Percentiles rank a stretch among this genome's conserved stretches.
phyloP scores from a whole-genome alignment of 92 coral and sea anemone species.

The Diadumene lineata region DNA sequence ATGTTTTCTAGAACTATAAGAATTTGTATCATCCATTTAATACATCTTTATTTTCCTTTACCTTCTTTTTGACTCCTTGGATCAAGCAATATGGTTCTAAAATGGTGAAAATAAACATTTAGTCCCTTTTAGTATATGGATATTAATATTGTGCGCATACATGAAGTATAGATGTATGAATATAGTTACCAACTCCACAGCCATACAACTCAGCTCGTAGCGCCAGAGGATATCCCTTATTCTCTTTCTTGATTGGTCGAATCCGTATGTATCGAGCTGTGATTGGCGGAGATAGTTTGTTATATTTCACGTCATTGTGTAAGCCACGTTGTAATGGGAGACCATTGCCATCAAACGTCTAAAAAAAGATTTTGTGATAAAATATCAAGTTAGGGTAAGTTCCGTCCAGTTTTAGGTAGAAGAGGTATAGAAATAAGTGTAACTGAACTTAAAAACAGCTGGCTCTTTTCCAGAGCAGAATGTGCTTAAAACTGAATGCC shows the following conservation, averaged over 20 bases:
- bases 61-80: conserved; percentile 59
- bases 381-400: too few relatives aligned
- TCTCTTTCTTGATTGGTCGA: conserved; percentile 37
- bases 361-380: not conserved
- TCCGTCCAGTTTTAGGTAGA: too few relatives aligned
- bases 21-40: not conserved
- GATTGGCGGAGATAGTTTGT: conserved; percentile 47
- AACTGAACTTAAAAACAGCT: too few relatives aligned
- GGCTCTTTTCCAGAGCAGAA: too few relatives aligned
- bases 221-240: conserved; percentile 27
- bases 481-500: too few relatives aligned
- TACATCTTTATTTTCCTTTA: not conserved
- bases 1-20: too few relatives aligned
- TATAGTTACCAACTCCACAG: conserved; percentile 55
- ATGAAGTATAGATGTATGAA: not conserved
- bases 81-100: conserved; percentile 50
- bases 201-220: conserved; percentile 63
- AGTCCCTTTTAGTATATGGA: not conserved
- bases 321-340: conserved; percentile 24
- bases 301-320: conserved; percentile 33
- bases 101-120: conserved; percentile 7
- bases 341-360: conserved; percentile 58
- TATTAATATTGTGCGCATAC: not conserved
- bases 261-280: conserved; percentile 48
- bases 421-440: too few relatives aligned